These are phyloP conservation scores for Numida meleagris DNA, from an alignment of 2,113 vertebrate genomes.

Conservation along the genomic window DNA sequence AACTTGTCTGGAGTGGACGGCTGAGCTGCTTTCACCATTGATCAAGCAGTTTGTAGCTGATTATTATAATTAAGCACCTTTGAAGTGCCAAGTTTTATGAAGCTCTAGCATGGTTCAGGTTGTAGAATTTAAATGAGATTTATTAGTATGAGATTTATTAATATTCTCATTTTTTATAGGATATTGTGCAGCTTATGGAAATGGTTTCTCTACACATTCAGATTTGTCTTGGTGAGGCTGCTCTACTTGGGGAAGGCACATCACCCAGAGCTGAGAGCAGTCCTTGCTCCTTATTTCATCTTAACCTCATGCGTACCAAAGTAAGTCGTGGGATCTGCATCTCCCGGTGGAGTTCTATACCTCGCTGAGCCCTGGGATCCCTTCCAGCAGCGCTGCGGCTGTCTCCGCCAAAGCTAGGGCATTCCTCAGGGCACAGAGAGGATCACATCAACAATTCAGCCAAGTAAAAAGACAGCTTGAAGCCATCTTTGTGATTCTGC, in stretches of 20 bases:
- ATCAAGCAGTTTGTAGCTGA: slow-evolving; percentile 40
- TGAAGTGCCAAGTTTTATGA: neutral
- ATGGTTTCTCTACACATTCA: neutral
- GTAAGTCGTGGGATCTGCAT: neutral
- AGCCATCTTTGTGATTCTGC: neutral
- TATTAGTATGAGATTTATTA: neutral
- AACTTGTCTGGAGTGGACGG: neutral
- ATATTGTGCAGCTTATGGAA: neutral
- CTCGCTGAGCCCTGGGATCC: neutral
- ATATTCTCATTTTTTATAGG: neutral
- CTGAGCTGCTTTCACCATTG: neutral
- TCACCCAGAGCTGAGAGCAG: neutral
- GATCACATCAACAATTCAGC: neutral
- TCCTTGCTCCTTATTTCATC: neutral
- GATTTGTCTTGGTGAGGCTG: neutral
- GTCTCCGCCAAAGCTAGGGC: neutral
- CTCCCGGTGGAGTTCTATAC: neutral
- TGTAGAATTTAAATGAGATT: neutral
- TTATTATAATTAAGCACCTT: slow-evolving; percentile 29
- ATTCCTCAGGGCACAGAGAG: neutral
- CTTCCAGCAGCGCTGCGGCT: neutral
- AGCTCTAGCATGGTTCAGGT: neutral
- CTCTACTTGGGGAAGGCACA: neutral
- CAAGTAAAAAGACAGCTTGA: neutral
- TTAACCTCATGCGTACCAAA: neutral